Evolutionary conservation across 2,797 vertebrate genomes (phyloP).

Genomic region (Sebastes reedi): DNA sequence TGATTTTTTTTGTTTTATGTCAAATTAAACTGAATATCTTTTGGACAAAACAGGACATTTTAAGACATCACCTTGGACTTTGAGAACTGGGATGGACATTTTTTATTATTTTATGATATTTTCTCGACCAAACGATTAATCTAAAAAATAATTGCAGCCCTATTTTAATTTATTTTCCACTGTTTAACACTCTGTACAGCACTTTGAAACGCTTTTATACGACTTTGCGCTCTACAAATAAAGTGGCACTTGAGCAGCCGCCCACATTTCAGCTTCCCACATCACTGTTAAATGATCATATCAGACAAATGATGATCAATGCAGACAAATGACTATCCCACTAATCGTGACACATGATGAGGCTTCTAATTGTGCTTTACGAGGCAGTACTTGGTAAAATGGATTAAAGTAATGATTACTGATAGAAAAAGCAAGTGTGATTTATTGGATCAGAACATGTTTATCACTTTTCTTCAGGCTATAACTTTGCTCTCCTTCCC

Average conservation of each 20-base stretch:
- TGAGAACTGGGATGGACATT: not conserved
- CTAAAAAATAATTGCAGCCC: not conserved
- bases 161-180: not conserved
- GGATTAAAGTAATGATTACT: conserved; percentile 32
- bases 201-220: not conserved
- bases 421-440: conserved; percentile 27
- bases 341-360: conserved; percentile 39
- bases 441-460: conserved; percentile 44
- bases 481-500: conserved; percentile 1
- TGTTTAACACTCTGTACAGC: not conserved
- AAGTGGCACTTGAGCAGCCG: not conserved
- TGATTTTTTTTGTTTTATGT: not conserved
- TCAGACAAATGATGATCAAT: conserved; percentile 46
- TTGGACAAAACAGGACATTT: too few relatives aligned
- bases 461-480: conserved; percentile 26
- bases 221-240: not conserved
- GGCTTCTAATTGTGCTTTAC: conserved; percentile 20
- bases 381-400: conserved; percentile 28
- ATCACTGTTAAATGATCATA: conserved; percentile 7
- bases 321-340: conserved; percentile 22
- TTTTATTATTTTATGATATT: not conserved
- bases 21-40: not conserved
- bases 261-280: not conserved
- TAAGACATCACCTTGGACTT: too few relatives aligned
- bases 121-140: not conserved